phyloP scores from a whole-genome alignment of 2,113 vertebrate species.

The Oxyruncus cristatus region DNA sequence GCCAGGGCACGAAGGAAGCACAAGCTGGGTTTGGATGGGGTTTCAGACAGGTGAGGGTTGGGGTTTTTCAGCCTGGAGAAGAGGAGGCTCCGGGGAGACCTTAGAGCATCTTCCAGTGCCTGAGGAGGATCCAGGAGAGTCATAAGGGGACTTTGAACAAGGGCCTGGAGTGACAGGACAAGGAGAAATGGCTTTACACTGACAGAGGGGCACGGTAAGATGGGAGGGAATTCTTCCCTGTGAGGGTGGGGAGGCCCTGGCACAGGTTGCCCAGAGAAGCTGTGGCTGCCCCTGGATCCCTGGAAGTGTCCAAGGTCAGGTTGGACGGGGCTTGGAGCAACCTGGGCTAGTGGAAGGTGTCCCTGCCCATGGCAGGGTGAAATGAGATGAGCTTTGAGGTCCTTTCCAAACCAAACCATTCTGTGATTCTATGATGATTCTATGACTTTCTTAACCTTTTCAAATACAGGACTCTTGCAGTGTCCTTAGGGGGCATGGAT shows the following conservation, averaged over 20 bases:
- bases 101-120: background rate
- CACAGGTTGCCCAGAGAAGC: background rate
- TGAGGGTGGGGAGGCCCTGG: fast-evolving
- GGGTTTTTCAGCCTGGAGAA: background rate
- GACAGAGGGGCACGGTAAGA: fast-evolving
- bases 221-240: background rate
- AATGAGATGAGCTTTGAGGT: fast-evolving
- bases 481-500: background rate
- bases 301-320: background rate
- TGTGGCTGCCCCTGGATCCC: background rate
- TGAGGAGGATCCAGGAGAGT: background rate
- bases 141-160: background rate
- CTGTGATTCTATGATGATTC: background rate
- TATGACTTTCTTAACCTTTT: background rate
- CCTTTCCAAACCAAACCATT: background rate
- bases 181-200: background rate
- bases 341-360: fast-evolving
- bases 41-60: background rate
- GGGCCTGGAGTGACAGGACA: background rate
- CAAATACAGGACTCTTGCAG: background rate
- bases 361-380: background rate
- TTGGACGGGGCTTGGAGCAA: fast-evolving
- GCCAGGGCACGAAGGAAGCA: background rate
- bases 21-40: background rate
- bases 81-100: fast-evolving